phyloP scores from a whole-genome alignment of 2,113 vertebrate species.

The Ursus arctos region DNA sequence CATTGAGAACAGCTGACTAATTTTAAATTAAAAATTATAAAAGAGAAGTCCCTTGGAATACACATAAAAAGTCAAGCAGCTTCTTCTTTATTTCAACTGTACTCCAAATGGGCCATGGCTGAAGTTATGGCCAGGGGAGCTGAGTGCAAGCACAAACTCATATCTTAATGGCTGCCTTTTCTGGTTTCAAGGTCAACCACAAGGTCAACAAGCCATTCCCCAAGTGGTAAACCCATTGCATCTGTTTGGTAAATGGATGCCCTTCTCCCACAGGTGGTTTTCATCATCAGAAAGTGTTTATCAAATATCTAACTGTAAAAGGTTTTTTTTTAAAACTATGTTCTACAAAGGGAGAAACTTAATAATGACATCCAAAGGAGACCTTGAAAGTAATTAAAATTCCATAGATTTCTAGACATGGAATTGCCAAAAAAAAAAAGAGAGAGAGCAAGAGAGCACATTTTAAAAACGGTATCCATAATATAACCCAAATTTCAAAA shows the following conservation, averaged over 20 bases:
- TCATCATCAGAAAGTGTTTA: background rate
- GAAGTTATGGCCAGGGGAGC: background rate
- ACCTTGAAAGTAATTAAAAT: slow-evolving; percentile 47
- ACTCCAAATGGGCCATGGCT: background rate
- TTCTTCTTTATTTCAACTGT: background rate
- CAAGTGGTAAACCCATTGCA: background rate
- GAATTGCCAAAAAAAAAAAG: background rate
- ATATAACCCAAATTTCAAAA: background rate
- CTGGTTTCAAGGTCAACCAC: background rate
- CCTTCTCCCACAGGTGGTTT: background rate
- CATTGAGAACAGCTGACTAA: background rate
- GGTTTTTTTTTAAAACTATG: background rate
- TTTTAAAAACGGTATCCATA: slow-evolving; percentile 10
- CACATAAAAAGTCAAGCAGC: background rate
- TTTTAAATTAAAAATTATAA: background rate
- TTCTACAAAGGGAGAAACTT: background rate
- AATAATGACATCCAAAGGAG: background rate
- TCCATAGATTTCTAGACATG: background rate
- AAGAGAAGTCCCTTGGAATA: background rate
- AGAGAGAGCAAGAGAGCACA: background rate
- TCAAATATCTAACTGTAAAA: background rate
- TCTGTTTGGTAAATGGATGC: background rate
- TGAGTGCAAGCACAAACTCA: background rate
- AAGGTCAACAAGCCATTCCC: background rate
- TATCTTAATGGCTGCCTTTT: background rate